Evolutionary conservation across 53 echinoderm and acorn worm genomes (phyloP).

Genomic region (Zoroaster sp.): DNA sequence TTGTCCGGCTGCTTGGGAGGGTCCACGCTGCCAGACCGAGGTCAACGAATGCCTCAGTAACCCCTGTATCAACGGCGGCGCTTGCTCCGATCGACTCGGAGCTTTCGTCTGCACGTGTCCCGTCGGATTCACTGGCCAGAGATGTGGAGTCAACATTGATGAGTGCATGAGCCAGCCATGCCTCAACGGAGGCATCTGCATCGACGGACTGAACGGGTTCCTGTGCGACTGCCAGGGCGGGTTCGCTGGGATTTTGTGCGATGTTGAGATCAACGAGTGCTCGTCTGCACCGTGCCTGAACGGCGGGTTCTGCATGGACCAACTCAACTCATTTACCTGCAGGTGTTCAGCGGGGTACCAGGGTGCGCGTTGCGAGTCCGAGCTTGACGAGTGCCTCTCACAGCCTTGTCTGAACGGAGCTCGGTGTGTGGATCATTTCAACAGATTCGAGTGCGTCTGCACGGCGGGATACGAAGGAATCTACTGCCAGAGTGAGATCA

Average conservation of each 20-base stretch:
- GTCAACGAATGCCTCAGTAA: conserved; percentile 84
- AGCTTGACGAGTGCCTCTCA: conserved; percentile 83
- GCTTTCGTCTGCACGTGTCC: conserved; percentile 76
- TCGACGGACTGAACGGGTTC: conserved; percentile 74
- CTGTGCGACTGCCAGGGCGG: conserved; percentile 70
- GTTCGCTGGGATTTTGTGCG: conserved; percentile 67
- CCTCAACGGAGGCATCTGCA: conserved; percentile 72
- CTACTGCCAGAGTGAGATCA: conserved; percentile 70
- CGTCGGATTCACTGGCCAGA: conserved; percentile 68
- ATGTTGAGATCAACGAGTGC: conserved; percentile 87
- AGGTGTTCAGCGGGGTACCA: conserved; percentile 69
- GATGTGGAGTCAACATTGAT: conserved; percentile 81
- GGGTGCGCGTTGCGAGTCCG: conserved; percentile 71
- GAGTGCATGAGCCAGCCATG: conserved; percentile 87
- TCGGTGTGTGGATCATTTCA: conserved; percentile 65
- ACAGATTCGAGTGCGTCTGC: conserved; percentile 74
- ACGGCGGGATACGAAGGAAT: conserved; percentile 74
- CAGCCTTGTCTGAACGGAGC: conserved; percentile 83
- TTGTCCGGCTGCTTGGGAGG: conserved; percentile 88
- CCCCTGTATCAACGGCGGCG: conserved; percentile 79
- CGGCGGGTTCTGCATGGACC: conserved; percentile 72
- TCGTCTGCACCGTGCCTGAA: conserved; percentile 79
- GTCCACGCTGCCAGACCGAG: conserved; percentile 69
- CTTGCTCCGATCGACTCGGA: conserved; percentile 77
- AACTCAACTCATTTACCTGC: conserved; percentile 70